Percentiles rank a stretch among this genome's conserved stretches.
Conservation (phyloP, 2,888 invertebrate genomes). For the Argynnis bischoffii region DNA sequence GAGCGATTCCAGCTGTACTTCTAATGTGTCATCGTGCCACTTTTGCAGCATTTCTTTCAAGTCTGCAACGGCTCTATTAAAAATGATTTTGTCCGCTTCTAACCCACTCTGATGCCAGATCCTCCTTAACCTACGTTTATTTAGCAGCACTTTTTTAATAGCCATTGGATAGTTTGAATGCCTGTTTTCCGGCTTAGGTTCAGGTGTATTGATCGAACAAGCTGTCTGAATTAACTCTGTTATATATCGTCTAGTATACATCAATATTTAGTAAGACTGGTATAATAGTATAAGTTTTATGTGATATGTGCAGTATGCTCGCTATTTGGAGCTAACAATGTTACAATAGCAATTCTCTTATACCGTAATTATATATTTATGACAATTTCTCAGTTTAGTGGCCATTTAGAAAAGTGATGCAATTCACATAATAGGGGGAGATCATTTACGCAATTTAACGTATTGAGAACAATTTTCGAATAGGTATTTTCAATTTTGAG, state of each 20-base stretch:
- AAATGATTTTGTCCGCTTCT: not conserved
- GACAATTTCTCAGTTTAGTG: slow-evolving; percentile 2
- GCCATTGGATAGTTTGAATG: too few relatives aligned
- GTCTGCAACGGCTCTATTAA: not conserved
- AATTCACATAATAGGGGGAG: not conserved
- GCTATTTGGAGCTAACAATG: not conserved
- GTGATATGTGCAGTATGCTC: too few relatives aligned
- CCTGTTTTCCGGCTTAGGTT: not conserved
- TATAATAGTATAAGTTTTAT: too few relatives aligned
- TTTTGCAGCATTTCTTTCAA: not conserved
- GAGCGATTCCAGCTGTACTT: not conserved
- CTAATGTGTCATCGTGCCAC: not conserved
- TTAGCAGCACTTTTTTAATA: not conserved
- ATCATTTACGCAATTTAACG: not conserved
- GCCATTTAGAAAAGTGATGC: slow-evolving; percentile 3
- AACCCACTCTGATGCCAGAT: not conserved
- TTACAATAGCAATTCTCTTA: not conserved
- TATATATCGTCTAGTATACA: not conserved
- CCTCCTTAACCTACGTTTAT: not conserved
- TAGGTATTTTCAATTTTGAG: too few relatives aligned
- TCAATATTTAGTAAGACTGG: too few relatives aligned
- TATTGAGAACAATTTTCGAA: not conserved
- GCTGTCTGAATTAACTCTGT: not conserved
- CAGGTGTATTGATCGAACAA: not conserved
- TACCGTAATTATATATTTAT: not conserved